These are phyloP conservation scores for Seriola aureovittata DNA, from an alignment of 2,113 vertebrate species.

Conservation along the genomic window DNA sequence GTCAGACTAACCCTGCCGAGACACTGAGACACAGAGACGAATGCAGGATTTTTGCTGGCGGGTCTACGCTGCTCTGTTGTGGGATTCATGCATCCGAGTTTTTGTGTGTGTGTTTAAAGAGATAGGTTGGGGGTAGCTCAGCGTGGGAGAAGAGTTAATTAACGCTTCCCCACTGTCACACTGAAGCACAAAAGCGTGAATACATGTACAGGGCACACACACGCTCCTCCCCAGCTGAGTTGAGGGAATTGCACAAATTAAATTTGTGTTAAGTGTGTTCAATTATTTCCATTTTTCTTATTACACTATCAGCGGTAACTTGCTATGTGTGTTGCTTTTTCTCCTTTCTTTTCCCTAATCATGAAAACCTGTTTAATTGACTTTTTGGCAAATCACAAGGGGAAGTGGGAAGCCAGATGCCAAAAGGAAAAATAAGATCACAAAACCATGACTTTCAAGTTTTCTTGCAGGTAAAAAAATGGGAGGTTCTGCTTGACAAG, in stretches of 20 bases:
- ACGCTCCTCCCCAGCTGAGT: constrained; percentile 50
- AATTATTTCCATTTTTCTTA: constrained; percentile 79
- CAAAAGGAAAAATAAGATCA: constrained; percentile 29
- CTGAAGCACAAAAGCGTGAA: constrained; percentile 66
- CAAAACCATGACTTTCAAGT: constrained; percentile 16
- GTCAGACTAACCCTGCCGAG: constrained; percentile 42
- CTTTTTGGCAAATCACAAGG: constrained; percentile 50
- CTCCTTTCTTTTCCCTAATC: constrained; percentile 37
- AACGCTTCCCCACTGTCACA: constrained; percentile 77
- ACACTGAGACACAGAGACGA: constrained; percentile 39
- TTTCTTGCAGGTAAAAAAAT: constrained; percentile 42
- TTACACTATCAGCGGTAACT: constrained; percentile 55
- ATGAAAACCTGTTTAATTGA: constrained; percentile 71
- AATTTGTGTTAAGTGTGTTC: constrained; percentile 79
- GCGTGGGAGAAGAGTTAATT: constrained; percentile 83
- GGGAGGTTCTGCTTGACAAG: constrained; percentile 32
- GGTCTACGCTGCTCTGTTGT: constrained; percentile 55
- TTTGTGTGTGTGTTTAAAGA: constrained; percentile 68
- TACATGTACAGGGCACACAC: constrained; percentile 33
- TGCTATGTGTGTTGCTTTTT: constrained; percentile 39
- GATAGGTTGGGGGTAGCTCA: constrained; percentile 68
- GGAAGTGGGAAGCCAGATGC: constrained; percentile 32
- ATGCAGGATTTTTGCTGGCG: constrained; percentile 47
- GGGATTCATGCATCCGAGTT: constrained; percentile 47
- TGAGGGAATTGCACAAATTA: constrained; percentile 79